Evolutionary conservation across 2,113 vertebrate genomes (phyloP).

Genomic region (Marcusenius ussheri): DNA sequence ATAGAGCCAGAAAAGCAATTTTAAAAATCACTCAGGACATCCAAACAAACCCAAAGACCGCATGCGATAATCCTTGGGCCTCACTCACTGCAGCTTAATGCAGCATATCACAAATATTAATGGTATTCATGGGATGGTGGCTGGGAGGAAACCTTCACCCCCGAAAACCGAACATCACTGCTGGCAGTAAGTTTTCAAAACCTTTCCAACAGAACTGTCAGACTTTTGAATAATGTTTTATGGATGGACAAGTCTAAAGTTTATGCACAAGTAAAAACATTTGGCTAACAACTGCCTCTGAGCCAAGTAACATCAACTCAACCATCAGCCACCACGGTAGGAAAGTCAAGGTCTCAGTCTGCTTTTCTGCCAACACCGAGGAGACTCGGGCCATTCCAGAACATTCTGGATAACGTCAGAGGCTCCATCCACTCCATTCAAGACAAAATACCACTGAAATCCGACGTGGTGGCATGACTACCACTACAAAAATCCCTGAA

Average conservation of each 20-base stretch:
- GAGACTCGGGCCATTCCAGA: background rate
- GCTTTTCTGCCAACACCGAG: background rate
- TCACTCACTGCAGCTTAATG: background rate
- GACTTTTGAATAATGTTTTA: background rate
- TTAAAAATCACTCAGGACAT: background rate
- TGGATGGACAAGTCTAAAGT: background rate
- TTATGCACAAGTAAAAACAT: background rate
- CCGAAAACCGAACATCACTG: background rate
- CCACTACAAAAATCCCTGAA: background rate
- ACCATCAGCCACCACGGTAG: background rate
- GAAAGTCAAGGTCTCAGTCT: background rate
- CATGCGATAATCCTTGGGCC: background rate
- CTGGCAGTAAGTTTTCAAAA: background rate
- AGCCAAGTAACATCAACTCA: background rate
- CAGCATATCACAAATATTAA: background rate
- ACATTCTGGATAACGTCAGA: background rate
- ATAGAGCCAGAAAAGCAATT: background rate
- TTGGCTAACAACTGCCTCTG: background rate
- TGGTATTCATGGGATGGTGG: background rate
- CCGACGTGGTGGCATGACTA: accelerated
- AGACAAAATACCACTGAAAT: background rate
- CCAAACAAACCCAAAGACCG: background rate
- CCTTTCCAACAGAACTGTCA: background rate
- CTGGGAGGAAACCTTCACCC: background rate
- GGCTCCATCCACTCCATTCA: background rate